Evolutionary conservation across 2,113 vertebrate genomes (phyloP).

Genomic region (Boleophthalmus pectinirostris): DNA sequence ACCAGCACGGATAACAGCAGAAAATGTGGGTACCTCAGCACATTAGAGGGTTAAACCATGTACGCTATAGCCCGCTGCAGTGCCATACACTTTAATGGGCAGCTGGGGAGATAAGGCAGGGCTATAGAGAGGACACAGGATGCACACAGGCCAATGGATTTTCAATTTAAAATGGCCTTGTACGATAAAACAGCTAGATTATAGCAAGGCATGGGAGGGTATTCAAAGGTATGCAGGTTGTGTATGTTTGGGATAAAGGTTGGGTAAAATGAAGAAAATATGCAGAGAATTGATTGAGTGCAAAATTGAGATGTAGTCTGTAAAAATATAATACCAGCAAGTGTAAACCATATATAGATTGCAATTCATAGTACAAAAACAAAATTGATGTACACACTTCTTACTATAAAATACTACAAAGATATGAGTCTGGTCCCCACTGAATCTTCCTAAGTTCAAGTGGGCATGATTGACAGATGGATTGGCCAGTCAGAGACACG

Average conservation of each 20-base stretch:
- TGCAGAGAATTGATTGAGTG: neutral
- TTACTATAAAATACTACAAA: no score
- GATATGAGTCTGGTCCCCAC: no score
- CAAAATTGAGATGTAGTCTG: neutral
- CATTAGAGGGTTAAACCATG: slow-evolving; percentile 43
- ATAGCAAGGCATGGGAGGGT: neutral
- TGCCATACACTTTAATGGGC: slow-evolving; percentile 37
- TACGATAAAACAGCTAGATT: neutral
- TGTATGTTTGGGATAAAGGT: neutral
- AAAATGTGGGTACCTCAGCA: slow-evolving; percentile 72
- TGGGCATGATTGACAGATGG: no score
- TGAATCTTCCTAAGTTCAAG: no score
- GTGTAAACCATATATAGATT: no score
- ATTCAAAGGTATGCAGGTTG: neutral
- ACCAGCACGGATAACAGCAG: slow-evolving; percentile 61
- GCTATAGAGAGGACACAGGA: slow-evolving; percentile 32
- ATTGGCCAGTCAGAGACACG: no score
- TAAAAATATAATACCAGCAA: no score
- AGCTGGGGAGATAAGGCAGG: neutral
- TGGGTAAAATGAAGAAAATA: neutral
- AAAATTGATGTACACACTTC: no score
- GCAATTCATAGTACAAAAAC: no score
- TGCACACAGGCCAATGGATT: neutral
- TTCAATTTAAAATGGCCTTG: neutral
- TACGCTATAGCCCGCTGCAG: slow-evolving; percentile 19